Percentiles rank a stretch among this genome's conserved stretches.
phyloP scores from a whole-genome alignment of 2,113 vertebrate genomes.

The Opisthocomus hoazin region DNA sequence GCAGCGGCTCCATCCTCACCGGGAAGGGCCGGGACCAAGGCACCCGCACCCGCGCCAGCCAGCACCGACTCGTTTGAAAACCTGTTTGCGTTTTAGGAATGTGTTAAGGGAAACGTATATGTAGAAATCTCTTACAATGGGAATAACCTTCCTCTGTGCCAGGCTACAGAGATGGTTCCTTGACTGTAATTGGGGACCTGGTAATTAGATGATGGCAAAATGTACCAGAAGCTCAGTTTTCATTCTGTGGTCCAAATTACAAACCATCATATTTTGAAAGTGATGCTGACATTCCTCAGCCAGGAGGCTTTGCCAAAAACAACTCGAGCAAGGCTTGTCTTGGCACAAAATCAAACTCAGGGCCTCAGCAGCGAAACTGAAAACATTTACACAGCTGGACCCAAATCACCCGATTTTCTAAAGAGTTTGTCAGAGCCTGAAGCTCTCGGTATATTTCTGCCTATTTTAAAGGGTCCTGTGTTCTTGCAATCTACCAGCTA shows the following conservation, averaged over 20 bases:
- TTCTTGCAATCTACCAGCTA: conserved; percentile 54
- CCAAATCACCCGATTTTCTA: conserved; percentile 79
- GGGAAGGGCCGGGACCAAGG: background rate
- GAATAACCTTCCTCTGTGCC: conserved; percentile 71
- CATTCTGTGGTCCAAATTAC: conserved; percentile 86
- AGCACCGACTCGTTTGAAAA: accelerated
- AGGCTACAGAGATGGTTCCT: conserved; percentile 64
- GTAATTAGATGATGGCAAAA: conserved; percentile 85
- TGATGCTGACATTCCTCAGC: conserved; percentile 96
- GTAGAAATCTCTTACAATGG: conserved; percentile 50
- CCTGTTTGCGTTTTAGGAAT: background rate
- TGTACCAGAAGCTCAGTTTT: conserved; percentile 84
- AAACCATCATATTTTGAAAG: conserved; percentile 91
- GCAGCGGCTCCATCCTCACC: accelerated
- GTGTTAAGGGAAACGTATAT: background rate
- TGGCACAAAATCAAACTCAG: conserved; percentile 87
- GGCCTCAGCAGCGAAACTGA: conserved; percentile 91
- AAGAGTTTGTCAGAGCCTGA: conserved; percentile 70
- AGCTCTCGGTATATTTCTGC: conserved; percentile 51
- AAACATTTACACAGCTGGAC: conserved; percentile 99
- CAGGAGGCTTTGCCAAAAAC: conserved; percentile 88
- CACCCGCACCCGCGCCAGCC: accelerated
- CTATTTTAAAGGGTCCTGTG: conserved; percentile 71
- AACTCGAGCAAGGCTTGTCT: conserved; percentile 89
- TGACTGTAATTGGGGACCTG: conserved; percentile 73